A percentile compares a stretch with the other conserved stretches of the same genome.
Evolutionary conservation across 1,140 invertebrate species (phyloP).

Genomic region (Mactra quadrangularis): DNA sequence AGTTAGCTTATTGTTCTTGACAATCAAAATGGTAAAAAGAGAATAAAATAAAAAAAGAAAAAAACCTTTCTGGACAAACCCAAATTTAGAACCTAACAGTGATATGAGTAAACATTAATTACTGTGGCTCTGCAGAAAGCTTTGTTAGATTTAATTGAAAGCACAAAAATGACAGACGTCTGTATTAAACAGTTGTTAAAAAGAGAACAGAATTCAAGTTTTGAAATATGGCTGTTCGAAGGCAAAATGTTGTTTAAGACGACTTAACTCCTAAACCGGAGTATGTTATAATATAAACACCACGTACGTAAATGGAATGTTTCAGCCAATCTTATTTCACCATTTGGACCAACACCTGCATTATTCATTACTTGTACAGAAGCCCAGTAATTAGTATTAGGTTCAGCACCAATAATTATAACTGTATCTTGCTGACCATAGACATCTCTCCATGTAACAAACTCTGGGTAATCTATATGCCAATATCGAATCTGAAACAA

Average conservation of each 20-base stretch:
- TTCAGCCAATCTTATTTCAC: slow-evolving; percentile 50
- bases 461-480: slow-evolving; percentile 55
- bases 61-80: neutral
- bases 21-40: neutral
- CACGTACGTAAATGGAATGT: slow-evolving; percentile 49
- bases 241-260: neutral
- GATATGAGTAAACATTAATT: too few species aligned
- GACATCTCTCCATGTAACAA: slow-evolving; percentile 61
- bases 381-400: slow-evolving; percentile 96
- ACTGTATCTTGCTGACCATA: slow-evolving; percentile 84
- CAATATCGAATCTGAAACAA: slow-evolving; percentile 77
- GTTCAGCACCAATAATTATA: slow-evolving; percentile 95
- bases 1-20: neutral
- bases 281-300: neutral
- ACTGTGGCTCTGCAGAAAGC: too few species aligned
- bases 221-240: neutral
- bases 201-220: too few species aligned
- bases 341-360: slow-evolving; percentile 91
- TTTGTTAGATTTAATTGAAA: too few species aligned
- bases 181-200: neutral
- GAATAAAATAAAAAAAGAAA: neutral
- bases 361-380: slow-evolving; percentile 98
- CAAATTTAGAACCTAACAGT: too few species aligned
- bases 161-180: too few species aligned
- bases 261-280: neutral